Base-by-base conservation (phyloP, 2,113 vertebrate genomes). In the Heteronetta atricapilla region DNA sequence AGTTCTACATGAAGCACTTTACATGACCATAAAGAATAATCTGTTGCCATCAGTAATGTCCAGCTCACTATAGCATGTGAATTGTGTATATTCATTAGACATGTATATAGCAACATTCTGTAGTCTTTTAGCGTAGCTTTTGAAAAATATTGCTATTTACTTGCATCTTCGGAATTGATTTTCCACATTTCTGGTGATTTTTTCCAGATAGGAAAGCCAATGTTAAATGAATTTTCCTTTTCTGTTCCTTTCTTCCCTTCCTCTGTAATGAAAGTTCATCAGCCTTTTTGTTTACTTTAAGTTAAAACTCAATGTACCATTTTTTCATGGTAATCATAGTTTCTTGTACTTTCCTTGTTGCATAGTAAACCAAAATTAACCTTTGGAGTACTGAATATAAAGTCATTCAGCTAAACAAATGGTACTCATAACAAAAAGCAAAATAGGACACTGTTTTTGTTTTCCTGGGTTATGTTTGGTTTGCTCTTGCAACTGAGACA, bases 201-300 rank as follows among this genome's bases (percentile, higher is more conserved):
- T 80, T 69, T 73, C 48, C 48, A 82, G 28, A 17, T 67, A 33
- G 42, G 31, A 73, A 70, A 76, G n/a, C 11, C 46, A 56, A 38
- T 10, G 26, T 67, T 56, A 48, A 76, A 8, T 4, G 48, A 15
- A 15, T 38, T 4, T 88, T 89, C 82, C 29, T 26, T 15, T 79
- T 86, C 18, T 48, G 3, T 28, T 23, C 11, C 7, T 29, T 1
- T 6, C 10, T 11, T 36, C 15, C 0, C 21, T 0, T 62, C n/a
- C 17, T 36, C 1, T 29, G 16, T n/a, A 50, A 66, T 18, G 6
- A 26, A 62, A 25, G 7, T 38, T 58, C 22, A 13, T 59, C 36
- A 8, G 5, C 5, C 22, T 46, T 81, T 44, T 79, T 34, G 25
- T 46, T 67, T 90, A 36, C 50, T 56, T 36, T n/a, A 55, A 76